phyloP scores from a whole-genome alignment of 2,797 vertebrate species.

The Anguilla marmorata region DNA sequence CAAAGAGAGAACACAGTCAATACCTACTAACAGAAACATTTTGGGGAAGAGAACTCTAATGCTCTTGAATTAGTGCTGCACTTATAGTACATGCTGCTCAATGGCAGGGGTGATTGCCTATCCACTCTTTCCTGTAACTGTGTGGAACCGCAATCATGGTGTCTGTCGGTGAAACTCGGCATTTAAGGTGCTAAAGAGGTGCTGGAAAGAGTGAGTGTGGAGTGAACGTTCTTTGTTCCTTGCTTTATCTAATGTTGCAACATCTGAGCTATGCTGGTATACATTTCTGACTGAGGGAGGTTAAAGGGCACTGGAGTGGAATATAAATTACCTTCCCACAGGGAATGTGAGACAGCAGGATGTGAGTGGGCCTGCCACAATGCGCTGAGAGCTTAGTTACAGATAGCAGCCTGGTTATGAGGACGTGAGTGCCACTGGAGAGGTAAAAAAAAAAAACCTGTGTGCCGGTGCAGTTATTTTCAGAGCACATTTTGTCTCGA shows the following conservation, averaged over 20 bases:
- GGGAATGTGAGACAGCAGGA: background rate
- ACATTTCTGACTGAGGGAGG: background rate
- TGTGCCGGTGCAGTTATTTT: background rate
- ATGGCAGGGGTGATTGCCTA: background rate
- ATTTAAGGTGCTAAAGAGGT: background rate
- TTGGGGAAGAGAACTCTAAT: background rate
- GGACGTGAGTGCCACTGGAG: background rate
- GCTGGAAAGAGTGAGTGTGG: background rate
- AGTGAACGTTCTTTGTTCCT: background rate
- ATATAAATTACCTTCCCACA: background rate
- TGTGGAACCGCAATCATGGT: background rate
- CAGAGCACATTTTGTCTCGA: conserved; percentile 6
- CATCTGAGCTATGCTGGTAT: background rate
- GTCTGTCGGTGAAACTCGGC: background rate
- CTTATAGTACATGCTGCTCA: background rate
- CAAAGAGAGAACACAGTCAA: background rate
- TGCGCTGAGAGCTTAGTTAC: background rate
- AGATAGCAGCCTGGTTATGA: background rate
- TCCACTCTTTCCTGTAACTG: background rate
- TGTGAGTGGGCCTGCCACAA: background rate
- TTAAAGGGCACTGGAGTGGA: background rate
- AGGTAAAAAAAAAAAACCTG: background rate
- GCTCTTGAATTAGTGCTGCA: background rate
- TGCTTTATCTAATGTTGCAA: background rate
- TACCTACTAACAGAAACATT: background rate